Evolutionary conservation across 2,113 vertebrate genomes (phyloP).

Genomic region (Propithecus coquereli): DNA sequence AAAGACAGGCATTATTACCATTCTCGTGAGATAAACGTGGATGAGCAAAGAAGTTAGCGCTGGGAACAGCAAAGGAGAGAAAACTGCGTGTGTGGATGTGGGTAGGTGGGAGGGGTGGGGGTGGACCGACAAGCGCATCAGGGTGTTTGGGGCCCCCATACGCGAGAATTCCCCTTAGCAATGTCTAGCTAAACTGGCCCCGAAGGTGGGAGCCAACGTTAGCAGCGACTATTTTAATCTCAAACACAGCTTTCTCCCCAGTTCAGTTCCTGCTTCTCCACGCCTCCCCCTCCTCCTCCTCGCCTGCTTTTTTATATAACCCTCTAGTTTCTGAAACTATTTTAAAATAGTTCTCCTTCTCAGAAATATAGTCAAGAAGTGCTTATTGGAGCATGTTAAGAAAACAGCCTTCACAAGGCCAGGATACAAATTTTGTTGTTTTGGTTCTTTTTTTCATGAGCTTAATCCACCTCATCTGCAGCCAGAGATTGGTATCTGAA

Average conservation of each 20-base stretch:
- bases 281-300: background rate
- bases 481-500: background rate
- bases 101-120: background rate
- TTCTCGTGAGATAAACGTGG: background rate
- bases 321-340: conserved; percentile 16
- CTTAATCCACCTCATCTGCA: accelerated
- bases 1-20: background rate
- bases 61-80: background rate
- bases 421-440: background rate
- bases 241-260: background rate
- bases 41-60: background rate
- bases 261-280: background rate
- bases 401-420: background rate
- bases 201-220: background rate
- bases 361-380: conserved; percentile 34
- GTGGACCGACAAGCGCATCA: background rate
- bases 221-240: background rate
- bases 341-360: conserved; percentile 17
- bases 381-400: conserved; percentile 19
- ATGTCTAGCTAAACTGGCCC: background rate
- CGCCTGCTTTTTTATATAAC: background rate
- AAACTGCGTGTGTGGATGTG: background rate
- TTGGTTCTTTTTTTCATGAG: background rate
- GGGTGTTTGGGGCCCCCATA: too few relatives aligned
- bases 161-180: background rate